phyloP scores from a whole-genome alignment of 2,888 invertebrate species.

The Drepana falcataria region DNA sequence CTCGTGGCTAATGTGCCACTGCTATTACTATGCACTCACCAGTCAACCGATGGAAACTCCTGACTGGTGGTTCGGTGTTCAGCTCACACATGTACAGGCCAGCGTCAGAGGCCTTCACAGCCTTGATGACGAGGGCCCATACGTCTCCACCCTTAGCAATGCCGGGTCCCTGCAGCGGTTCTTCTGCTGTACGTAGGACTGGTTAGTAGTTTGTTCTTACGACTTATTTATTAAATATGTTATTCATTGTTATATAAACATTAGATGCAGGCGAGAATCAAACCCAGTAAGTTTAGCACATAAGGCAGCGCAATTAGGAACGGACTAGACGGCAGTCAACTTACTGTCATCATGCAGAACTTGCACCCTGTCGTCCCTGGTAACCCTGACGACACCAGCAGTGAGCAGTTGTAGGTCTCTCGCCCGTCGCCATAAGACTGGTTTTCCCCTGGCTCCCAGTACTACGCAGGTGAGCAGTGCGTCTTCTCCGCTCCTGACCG shows the following conservation, averaged over 20 bases:
- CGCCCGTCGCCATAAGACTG: constrained; percentile 87
- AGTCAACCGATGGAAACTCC: constrained; percentile 87
- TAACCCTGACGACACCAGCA: constrained; percentile 86
- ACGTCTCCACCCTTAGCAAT: constrained; percentile 85
- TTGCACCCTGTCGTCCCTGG: constrained; percentile 84
- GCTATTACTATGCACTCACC: constrained; percentile 70
- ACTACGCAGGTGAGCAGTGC: constrained; percentile 90
- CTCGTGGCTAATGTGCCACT: no score
- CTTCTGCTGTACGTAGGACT: constrained; percentile 45
- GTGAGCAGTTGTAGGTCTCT: constrained; percentile 84
- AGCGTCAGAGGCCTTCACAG: constrained; percentile 83
- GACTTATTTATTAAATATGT: no score
- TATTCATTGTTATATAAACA: no score
- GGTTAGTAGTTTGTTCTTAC: background rate
- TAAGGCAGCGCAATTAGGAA: no score
- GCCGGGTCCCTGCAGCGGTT: constrained; percentile 64
- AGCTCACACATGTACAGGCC: constrained; percentile 91
- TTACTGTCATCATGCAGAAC: constrained; percentile 89
- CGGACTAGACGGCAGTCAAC: constrained; percentile 19
- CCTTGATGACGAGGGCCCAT: constrained; percentile 89
- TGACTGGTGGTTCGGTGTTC: constrained; percentile 87
- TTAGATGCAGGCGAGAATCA: no score
- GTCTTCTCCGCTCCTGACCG: constrained; percentile 81
- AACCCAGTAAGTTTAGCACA: no score
- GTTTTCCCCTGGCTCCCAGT: constrained; percentile 82